Percentiles rank a stretch among this genome's conserved stretches.
These are phyloP conservation scores for Archips xylosteana DNA, from an alignment of 2,888 invertebrate species.

Conservation along the genomic window DNA sequence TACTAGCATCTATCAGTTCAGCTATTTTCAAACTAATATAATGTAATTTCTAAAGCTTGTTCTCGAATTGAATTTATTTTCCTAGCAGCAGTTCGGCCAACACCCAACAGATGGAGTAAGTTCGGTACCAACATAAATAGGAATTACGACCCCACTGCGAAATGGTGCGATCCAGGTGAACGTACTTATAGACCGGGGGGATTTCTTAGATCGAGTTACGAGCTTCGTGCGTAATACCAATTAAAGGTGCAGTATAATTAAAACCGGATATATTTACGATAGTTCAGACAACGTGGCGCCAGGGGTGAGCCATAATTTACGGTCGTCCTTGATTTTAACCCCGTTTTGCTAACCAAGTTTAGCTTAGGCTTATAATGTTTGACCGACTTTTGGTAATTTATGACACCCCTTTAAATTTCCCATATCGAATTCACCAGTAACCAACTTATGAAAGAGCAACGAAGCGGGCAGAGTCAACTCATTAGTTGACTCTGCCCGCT, in stretches of 20 bases:
- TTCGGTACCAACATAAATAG: slow-evolving; percentile 1
- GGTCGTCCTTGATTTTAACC: slow-evolving; percentile 78
- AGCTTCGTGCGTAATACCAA: slow-evolving; percentile 72
- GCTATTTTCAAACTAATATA: too few species aligned
- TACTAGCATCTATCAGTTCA: too few species aligned
- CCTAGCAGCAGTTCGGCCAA: neutral
- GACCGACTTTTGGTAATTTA: slow-evolving; percentile 47
- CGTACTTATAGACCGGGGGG: slow-evolving; percentile 10
- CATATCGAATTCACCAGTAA: neutral
- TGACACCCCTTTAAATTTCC: neutral
- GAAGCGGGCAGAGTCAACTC: neutral
- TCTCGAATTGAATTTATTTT: neutral
- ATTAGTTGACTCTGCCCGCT: too few species aligned
- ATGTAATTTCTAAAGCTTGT: too few species aligned
- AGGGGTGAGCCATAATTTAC: slow-evolving; percentile 70
- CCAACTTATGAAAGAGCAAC: neutral
- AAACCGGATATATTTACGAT: slow-evolving; percentile 80
- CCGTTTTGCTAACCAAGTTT: slow-evolving; percentile 59
- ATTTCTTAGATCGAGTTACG: slow-evolving; percentile 28
- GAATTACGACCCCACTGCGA: neutral
- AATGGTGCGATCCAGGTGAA: slow-evolving; percentile 5
- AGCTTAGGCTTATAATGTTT: slow-evolving; percentile 49
- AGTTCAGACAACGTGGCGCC: slow-evolving; percentile 77
- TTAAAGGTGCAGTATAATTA: slow-evolving; percentile 78
- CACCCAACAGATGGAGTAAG: neutral